Conservation (phyloP, 2,888 invertebrate genomes). For the Cloeon dipterum region DNA sequence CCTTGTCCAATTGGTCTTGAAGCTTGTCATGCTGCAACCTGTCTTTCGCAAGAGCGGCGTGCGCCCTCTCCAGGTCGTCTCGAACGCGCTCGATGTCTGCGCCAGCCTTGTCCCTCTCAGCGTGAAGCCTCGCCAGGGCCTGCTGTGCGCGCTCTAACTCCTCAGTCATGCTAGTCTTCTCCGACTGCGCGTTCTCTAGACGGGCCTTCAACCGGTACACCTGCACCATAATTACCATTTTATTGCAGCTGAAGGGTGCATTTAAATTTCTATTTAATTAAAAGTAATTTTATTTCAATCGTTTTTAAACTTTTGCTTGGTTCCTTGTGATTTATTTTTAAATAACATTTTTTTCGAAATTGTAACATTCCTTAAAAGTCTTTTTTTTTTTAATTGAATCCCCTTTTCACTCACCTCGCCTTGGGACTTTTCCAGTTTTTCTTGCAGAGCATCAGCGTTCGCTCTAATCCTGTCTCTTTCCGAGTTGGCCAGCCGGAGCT, state of each 20-base stretch:
- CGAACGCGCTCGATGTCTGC: constrained; percentile 66
- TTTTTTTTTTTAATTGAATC: constrained; percentile 59
- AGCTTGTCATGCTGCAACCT: constrained; percentile 81
- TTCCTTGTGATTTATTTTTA: too few relatives aligned
- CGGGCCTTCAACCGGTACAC: constrained; percentile 34
- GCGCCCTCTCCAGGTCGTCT: constrained; percentile 72
- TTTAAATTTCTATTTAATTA: too few relatives aligned
- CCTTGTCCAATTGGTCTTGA: constrained; percentile 68
- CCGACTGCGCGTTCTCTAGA: constrained; percentile 83
- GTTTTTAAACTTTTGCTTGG: too few relatives aligned
- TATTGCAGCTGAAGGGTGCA: too few relatives aligned
- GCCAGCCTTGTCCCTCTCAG: constrained; percentile 68
- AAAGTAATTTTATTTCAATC: too few relatives aligned
- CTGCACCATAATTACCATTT: too few relatives aligned
- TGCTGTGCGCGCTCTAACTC: constrained; percentile 75
- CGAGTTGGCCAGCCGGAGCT: constrained; percentile 72
- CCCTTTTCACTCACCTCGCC: too few relatives aligned
- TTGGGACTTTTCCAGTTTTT: constrained; percentile 82
- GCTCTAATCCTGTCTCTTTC: constrained; percentile 70
- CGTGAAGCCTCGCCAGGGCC: constrained; percentile 60
- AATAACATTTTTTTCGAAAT: too few relatives aligned
- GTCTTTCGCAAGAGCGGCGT: constrained; percentile 73
- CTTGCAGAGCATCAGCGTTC: constrained; percentile 55
- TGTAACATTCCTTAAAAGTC: background rate
- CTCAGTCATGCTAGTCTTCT: constrained; percentile 78